Base-by-base conservation (phyloP, 2,113 vertebrate species). In the Lophura nycthemera region DNA sequence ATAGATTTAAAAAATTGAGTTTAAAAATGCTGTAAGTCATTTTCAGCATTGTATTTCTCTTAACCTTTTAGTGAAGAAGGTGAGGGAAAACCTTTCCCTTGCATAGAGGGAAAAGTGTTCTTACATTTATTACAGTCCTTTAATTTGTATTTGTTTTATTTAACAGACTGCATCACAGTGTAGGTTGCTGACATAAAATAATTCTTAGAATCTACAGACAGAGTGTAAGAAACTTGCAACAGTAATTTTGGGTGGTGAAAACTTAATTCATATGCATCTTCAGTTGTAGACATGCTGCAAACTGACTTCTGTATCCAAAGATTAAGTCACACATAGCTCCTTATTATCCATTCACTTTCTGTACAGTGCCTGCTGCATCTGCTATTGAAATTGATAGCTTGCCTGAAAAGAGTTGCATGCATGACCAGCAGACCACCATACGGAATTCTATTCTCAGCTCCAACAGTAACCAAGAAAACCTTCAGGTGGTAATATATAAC, bases 361-460 rank as follows among this genome's bases (percentile, higher is more conserved):
- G 10, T 91, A 30, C 47, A 87, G 36, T 60, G 57, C 17, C 2
- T 69, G 15, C n/a, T 86, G 12, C 27, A 73, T 42, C 29, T 70
- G 50, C 30, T 74, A 34, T 36, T 36, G 48, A 83, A 77, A 32
- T 27, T 71, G n/a, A 11, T 45, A 88, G 11, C 17, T 86, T 76
- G 70, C 20, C 42, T 63, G 36, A 80, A 79, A 72, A 86, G 20
- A 20, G 30, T 27, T 90, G 8, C 19, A 86, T 77, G 36, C 20
- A 43, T 36, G 57, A 30, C 3, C 1, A 2, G 19, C 34, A 66
- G 72, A 74, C 72, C 36, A 73, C 45, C 54, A 83, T 21, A 36
- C 30, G 83, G 45, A 13, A 32, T 45, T 95, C 50, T 90, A 59
- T 88, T 92, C n/a, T 88, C 83, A 86, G 59, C 48, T 93, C 47